These are phyloP conservation scores for Chalcis sispes DNA, from an alignment of 2,888 invertebrate species.

Conservation along the genomic window DNA sequence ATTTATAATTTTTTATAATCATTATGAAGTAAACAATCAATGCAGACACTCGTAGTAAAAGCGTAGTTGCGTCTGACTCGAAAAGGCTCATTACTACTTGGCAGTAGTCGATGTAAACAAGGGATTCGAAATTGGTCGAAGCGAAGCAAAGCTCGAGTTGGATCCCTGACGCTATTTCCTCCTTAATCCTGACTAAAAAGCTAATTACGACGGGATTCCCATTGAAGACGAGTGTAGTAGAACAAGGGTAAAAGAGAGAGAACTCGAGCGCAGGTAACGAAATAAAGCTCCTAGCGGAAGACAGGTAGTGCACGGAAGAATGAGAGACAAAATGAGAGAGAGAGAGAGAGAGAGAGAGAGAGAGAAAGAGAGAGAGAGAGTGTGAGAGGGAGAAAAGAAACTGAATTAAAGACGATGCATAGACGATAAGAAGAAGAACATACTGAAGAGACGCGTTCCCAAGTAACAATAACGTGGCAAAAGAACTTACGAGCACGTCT, in stretches of 20 bases:
- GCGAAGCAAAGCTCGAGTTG: not conserved
- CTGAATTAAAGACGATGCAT: conserved; percentile 39
- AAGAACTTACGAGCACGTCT: not conserved
- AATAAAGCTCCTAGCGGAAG: conserved; percentile 27
- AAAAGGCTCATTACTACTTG: no score
- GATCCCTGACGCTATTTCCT: conserved; percentile 31
- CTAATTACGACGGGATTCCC: conserved; percentile 49
- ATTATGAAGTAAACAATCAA: no score
- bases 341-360: conserved; percentile 33
- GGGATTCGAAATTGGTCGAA: conserved; percentile 29
- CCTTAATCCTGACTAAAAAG: conserved; percentile 50
- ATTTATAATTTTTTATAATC: no score
- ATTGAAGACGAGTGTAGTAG: no score
- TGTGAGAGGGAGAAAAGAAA: conserved; percentile 29
- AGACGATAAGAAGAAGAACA: conserved; percentile 23
- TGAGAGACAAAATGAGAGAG: conserved; percentile 46
- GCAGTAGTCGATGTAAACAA: conserved; percentile 38
- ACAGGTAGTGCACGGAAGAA: conserved; percentile 30
- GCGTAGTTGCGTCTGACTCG: no score
- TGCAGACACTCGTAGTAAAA: no score
- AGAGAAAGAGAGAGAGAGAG: conserved; percentile 46
- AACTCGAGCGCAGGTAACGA: conserved; percentile 27
- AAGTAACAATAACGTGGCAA: no score
- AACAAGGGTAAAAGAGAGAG: no score
- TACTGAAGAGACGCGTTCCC: conserved; percentile 9